phyloP scores from a whole-genome alignment of 2,113 vertebrate species.

The Eudyptes chrysolophus region DNA sequence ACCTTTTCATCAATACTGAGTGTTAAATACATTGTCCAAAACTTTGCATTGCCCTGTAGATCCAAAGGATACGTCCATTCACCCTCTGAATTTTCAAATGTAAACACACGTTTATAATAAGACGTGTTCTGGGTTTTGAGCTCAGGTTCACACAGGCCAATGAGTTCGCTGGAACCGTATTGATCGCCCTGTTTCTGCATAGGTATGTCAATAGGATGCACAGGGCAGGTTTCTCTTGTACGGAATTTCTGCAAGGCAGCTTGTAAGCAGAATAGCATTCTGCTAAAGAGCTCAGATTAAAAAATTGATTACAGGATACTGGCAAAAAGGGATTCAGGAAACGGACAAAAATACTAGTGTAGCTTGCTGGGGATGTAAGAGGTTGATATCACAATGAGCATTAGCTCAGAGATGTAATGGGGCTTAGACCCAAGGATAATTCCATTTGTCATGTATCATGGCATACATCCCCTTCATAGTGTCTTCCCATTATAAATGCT shows the following conservation, averaged over 20 bases:
- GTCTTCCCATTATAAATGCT: constrained; percentile 53
- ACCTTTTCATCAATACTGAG: neutral
- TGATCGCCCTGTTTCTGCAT: neutral
- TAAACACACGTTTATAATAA: neutral
- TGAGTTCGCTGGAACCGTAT: neutral
- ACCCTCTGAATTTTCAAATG: neutral
- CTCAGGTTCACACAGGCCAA: neutral
- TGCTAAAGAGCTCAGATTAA: neutral
- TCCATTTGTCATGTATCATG: constrained; percentile 46
- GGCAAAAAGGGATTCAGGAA: neutral
- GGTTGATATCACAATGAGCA: neutral
- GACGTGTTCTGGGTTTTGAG: neutral
- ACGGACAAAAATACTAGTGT: neutral
- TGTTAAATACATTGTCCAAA: neutral
- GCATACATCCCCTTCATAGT: constrained; percentile 44
- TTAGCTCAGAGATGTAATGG: constrained; percentile 14
- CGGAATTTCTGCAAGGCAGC: neutral
- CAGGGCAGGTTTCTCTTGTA: neutral
- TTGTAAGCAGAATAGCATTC: neutral
- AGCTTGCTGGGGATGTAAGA: neutral
- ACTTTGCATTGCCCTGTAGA: neutral
- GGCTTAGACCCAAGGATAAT: constrained; percentile 36
- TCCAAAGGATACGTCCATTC: neutral
- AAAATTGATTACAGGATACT: neutral
- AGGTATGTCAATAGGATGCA: neutral